Evolutionary conservation across 2,888 invertebrate species (phyloP), one percentile per base, ranked within the genome.

Genomic region (Horisme vitalbata): DNA sequence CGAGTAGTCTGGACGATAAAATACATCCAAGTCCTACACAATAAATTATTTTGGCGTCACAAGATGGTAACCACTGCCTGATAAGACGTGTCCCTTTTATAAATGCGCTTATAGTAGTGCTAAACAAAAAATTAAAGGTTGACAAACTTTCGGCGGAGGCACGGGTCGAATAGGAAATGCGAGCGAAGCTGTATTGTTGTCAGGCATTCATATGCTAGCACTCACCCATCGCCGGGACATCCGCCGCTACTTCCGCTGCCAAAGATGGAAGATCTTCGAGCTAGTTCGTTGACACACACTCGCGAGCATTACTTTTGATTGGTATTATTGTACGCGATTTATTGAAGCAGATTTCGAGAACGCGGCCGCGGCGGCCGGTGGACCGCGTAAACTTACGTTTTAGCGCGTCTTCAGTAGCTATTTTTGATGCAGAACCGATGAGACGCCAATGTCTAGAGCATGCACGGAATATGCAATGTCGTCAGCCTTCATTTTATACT

Each of bases 401-500:
- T 75, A 77, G 76, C 79, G 74, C 81, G 83, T 85, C 84, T 87
- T 86, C 79, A 55, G 81, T 74, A 77, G 88, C 86, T 89, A 89
- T 89, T 89, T 89, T 89, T 88, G 88, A 86, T 87, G 86, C 86
- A 83, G 80, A 85, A 84, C 78, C 82, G 83, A 76, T 81, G 82
- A 73, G 84, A 82, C 84, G 86, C 84, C 88, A 89, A 88, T 86
- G 88, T 88, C 88, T 83, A 86, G 86, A 85, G 85, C 88, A 88
- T 86, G 88, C 84, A 86, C 66, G 81, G 88, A 89, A 89, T 89
- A 89, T 88, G 88, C 89, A 88, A 88, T 89, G 83, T 79, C 83
- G 82, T 79, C 82, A 83, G 79, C 76, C 85, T 79, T 80, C 80
- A 70, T 75, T 76, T 73, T 73, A 72, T 70, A 73, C 67, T 52